Base-by-base conservation (phyloP, 2,888 invertebrate species). In the Lithophane leautieri region DNA sequence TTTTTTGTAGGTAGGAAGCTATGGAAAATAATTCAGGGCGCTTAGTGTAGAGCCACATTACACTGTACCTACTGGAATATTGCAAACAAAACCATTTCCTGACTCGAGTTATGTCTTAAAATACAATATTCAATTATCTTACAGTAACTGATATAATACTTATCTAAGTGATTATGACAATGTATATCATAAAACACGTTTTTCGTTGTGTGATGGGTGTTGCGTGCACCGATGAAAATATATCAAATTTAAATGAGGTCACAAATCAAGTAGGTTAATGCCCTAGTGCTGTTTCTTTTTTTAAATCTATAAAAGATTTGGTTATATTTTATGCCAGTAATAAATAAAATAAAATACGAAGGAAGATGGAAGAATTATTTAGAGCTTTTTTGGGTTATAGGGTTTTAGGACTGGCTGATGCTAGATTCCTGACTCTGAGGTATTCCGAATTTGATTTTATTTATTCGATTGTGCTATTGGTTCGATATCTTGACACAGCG, bases 231-330 rank as follows among this genome's bases (percentile, higher is more conserved):
- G 68, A 69, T 63, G 73, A 66, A 70, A 73, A 73, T 78, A 79
- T 76, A 86, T 83, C 69, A 71, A 75, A 71, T 28, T 56, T 70
- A 87, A 87, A 82, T 80, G 70, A 79, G 82, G 75, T 76, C 69
- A 76, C 63, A 71, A 78, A 81, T 78, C 73, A 84, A 73, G 70
- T 58, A 73, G 76, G 86, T 78, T 75, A 72, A 73, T 62, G 81
- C 69, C 68, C 61, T 56, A 61, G 9, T 25, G 66, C 9, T 67
- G 65, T 75, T 78, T 68, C 70, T 82, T 73, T 81, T 81, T 81
- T 65, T 70, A 47, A 76, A 68, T 79, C 70, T 61, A 72, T 84
- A 69, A 58, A 80, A 60, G 25, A 52, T 63, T 52, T 52, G 19
- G 81, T 25, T 73, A 58, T 63, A 12, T 63, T 73, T 34, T 47